Evolutionary conservation across 2,113 vertebrate genomes (phyloP), one percentile per base, ranked within the genome.

Genomic region (Coturnix japonica): DNA sequence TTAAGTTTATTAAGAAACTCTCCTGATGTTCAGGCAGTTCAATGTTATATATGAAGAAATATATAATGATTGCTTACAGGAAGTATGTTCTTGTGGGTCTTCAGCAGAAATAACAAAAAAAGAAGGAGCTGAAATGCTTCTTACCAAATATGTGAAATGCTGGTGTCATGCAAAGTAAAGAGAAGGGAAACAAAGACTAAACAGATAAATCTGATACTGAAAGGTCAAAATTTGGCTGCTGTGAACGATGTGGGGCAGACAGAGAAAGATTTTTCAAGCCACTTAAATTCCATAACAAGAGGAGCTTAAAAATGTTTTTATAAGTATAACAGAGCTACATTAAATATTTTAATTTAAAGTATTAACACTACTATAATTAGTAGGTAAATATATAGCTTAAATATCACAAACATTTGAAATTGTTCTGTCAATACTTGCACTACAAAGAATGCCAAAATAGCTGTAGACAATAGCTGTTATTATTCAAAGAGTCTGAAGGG

Each of bases 31-130:
- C 21, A 30, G 3, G 11, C 2, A 33, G 30, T n/a, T 76, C 39
- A 43, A 0, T 7, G 11, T 23, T 41, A 70, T 17, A n/a, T 59
- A 20, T 0, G 15, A 81, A 21, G 25, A 75, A 63, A 4, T 3
- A 11, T 3, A 57, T 65, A 79, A 72, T 2, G 23, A 81, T 72
- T 14, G 76, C 60, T 65, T 22, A 57, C 18, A 66, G 35, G n/a
- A 73, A 82, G 33, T 22, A 66, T 0, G 13, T 39, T 81, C 21
- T 31, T 12, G 2, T 1, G 10, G 64, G 30, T 37, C 54, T 57
- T 70, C n/a, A 63, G 30, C 44, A 85, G 17, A 79, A 72, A 47
- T 46, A 56, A 69, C 0, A 73, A 30, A 23, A 76, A 61, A 79
- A 78, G 43, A 31, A 87, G 33, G 22, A 64, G 17, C 15, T 47